These are phyloP conservation scores for Actenoides lindsayi DNA, from an alignment of 2,113 vertebrate species.

Conservation along the genomic window DNA sequence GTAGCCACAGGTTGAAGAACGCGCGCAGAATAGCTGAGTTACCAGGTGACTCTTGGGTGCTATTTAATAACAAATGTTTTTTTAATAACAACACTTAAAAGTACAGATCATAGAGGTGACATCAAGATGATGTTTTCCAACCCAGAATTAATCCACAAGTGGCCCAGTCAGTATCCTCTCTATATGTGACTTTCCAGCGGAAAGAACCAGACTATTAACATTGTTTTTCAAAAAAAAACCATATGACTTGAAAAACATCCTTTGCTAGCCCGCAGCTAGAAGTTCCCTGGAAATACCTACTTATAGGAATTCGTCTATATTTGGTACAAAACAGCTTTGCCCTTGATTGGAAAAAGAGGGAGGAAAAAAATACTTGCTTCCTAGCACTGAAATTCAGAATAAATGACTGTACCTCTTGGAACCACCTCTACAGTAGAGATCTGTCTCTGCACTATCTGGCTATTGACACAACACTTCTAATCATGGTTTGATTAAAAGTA, in stretches of 20 bases:
- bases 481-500: background rate
- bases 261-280: background rate
- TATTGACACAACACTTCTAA: background rate
- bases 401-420: background rate
- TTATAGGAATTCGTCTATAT: background rate
- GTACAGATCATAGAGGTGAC: background rate
- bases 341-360: background rate
- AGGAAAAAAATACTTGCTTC: background rate
- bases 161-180: slow-evolving; percentile 29
- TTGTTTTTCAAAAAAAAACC: background rate
- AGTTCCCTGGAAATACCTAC: background rate
- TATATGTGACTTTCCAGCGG: background rate
- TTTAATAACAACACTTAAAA: slow-evolving; percentile 23
- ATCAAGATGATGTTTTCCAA: slow-evolving; percentile 36
- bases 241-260: background rate
- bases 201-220: slow-evolving; percentile 1
- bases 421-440: background rate
- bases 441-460: background rate
- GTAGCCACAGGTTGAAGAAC: background rate
- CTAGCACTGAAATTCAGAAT: background rate
- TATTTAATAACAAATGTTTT: background rate
- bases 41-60: background rate
- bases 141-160: background rate
- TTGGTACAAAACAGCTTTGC: background rate
- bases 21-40: background rate